Evolutionary conservation across 1,140 invertebrate genomes (phyloP).

Genomic region (Batillaria attramentaria): DNA sequence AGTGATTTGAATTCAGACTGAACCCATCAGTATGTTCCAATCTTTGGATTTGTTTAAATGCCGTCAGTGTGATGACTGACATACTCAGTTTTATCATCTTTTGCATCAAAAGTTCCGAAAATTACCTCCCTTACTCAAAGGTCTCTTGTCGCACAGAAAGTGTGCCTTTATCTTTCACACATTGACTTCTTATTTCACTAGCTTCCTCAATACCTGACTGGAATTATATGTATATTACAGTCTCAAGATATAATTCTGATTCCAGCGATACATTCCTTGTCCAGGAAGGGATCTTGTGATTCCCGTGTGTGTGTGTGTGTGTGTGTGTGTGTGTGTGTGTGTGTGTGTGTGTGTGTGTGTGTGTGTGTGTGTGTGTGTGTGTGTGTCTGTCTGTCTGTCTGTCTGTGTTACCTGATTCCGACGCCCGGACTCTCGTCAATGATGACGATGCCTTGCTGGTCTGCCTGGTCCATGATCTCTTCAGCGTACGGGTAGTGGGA

Average conservation of each 20-base stretch:
- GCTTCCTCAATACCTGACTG: no score
- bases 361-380: not conserved
- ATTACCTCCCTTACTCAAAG: no score
- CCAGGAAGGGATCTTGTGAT: not conserved
- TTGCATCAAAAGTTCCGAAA: not conserved
- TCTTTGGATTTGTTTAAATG: not conserved
- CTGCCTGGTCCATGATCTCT: conserved; percentile 96
- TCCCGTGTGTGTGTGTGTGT: not conserved
- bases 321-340: not conserved
- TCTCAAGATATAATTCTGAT: no score
- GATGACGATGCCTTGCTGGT: conserved; percentile 93
- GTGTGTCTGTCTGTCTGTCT: not conserved
- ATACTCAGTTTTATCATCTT: conserved; percentile 31
- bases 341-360: not conserved
- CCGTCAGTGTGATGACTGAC: not conserved
- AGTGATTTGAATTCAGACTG: no score
- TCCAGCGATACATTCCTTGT: not conserved
- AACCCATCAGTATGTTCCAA: not conserved
- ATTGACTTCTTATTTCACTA: no score
- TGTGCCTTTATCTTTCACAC: no score
- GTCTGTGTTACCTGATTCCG: conserved; percentile 79
- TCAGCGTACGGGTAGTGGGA: conserved; percentile 99
- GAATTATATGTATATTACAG: no score
- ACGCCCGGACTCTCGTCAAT: conserved; percentile 97
- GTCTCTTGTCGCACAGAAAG: no score